Conservation (phyloP, 1,140 invertebrate species). For the Ceratoteleas bidentatus region DNA sequence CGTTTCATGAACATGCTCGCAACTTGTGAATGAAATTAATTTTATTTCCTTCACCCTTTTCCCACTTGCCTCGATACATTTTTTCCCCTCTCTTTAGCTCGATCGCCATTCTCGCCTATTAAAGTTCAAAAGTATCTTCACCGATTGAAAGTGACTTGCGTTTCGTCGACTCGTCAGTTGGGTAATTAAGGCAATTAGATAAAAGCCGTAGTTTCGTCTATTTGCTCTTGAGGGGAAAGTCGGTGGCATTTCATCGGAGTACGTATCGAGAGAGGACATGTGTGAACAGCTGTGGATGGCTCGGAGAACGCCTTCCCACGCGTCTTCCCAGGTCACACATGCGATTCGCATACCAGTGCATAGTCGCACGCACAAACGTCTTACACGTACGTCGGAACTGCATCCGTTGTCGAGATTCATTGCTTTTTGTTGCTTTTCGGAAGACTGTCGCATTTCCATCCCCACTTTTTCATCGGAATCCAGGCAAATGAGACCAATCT, state of each 20-base stretch:
- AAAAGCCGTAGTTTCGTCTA: slow-evolving; percentile 30
- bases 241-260: slow-evolving; percentile 47
- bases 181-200: slow-evolving; percentile 23
- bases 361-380: slow-evolving; percentile 61
- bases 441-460: slow-evolving; percentile 32
- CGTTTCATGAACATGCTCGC: background rate
- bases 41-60: background rate
- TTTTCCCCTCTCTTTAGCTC: too few relatives aligned
- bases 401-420: slow-evolving; percentile 61
- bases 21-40: background rate
- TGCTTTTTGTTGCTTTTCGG: slow-evolving; percentile 49
- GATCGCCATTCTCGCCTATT: too few relatives aligned
- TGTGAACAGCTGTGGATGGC: slow-evolving; percentile 70
- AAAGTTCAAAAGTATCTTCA: too few relatives aligned
- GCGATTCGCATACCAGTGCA: slow-evolving; percentile 67
- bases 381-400: slow-evolving; percentile 41
- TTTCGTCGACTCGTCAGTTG: background rate
- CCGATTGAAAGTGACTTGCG: background rate
- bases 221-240: slow-evolving; percentile 42
- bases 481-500: slow-evolving; percentile 6
- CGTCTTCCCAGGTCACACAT: slow-evolving; percentile 66
- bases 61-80: too few relatives aligned
- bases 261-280: slow-evolving; percentile 62
- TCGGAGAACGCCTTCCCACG: slow-evolving; percentile 69
- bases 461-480: slow-evolving; percentile 10